phyloP scores from a whole-genome alignment of 30 jellyfish, hydroid and myxozoan genomes.

The Nemopilema nomurai region DNA sequence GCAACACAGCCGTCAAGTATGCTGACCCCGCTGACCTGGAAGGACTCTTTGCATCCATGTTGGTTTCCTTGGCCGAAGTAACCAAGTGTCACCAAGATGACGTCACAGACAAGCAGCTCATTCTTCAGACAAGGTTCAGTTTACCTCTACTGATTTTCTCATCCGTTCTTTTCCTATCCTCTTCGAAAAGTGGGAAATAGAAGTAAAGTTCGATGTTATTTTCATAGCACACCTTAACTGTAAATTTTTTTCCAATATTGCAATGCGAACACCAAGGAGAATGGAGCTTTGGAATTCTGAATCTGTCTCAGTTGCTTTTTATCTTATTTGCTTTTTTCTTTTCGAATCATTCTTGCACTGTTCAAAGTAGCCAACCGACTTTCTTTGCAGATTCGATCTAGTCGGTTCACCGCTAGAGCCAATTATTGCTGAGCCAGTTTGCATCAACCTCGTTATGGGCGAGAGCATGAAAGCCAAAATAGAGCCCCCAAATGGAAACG shows the following conservation, averaged over 20 bases:
- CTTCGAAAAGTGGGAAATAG: no score
- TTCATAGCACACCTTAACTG: no score
- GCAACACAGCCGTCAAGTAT: slow-evolving; percentile 24
- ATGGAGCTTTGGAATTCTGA: neutral
- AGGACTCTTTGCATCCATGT: slow-evolving; percentile 25
- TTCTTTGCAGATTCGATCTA: slow-evolving; percentile 59
- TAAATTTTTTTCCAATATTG: no score
- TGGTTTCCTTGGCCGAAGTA: slow-evolving; percentile 26
- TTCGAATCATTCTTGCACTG: neutral
- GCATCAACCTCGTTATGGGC: slow-evolving; percentile 46
- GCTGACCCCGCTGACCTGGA: slow-evolving; percentile 12
- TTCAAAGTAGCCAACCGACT: neutral
- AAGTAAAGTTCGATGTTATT: no score
- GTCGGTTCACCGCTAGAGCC: slow-evolving; percentile 78
- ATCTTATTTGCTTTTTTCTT: neutral
- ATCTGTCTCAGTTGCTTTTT: neutral
- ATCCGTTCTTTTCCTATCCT: no score
- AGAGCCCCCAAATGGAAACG: neutral
- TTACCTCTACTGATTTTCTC: neutral
- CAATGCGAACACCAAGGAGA: no score
- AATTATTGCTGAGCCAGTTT: slow-evolving; percentile 72
- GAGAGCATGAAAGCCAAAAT: slow-evolving; percentile 9
- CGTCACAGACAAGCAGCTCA: slow-evolving; percentile 41
- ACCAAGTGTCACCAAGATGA: slow-evolving; percentile 9
- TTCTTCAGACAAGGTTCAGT: slow-evolving; percentile 50